Conservation (phyloP, 2,888 invertebrate genomes). For the Microctonus brassicae region DNA sequence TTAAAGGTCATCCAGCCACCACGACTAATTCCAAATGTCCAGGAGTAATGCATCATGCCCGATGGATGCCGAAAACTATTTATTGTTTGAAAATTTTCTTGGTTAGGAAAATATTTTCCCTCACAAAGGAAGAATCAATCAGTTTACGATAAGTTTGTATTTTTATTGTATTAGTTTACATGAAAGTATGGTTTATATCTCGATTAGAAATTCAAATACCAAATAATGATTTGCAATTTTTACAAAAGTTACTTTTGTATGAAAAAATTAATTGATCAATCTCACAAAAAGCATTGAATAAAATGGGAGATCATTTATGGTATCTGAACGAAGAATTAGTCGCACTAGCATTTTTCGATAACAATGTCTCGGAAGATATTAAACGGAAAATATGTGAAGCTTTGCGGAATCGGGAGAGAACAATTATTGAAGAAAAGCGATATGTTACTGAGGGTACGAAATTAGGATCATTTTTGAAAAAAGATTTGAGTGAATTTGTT, state of each 20-base stretch:
- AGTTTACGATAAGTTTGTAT: constrained; percentile 44
- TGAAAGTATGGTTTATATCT: constrained; percentile 46
- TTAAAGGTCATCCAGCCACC: constrained; percentile 40
- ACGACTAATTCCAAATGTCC: constrained; percentile 35
- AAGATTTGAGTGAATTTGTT: not conserved
- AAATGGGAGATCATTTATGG: constrained; percentile 35
- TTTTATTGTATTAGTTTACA: constrained; percentile 46
- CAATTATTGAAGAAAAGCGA: not conserved
- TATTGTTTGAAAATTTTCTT: constrained; percentile 39
- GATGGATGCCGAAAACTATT: constrained; percentile 55
- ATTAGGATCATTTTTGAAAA: not conserved
- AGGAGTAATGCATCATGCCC: constrained; percentile 52
- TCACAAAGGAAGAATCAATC: constrained; percentile 40
- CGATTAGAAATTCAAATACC: constrained; percentile 43
- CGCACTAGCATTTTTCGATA: constrained; percentile 32
- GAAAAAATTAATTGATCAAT: constrained; percentile 19
- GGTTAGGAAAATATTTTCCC: constrained; percentile 45
- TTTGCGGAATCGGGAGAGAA: not conserved
- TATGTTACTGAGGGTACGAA: not conserved
- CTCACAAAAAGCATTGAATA: constrained; percentile 15
- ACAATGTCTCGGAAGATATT: not conserved
- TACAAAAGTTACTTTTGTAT: constrained; percentile 32
- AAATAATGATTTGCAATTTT: constrained; percentile 41
- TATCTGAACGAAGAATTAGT: constrained; percentile 38
- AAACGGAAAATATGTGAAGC: not conserved